phyloP scores from a whole-genome alignment of 2,888 invertebrate genomes.

The Pharmacophagus antenor region DNA sequence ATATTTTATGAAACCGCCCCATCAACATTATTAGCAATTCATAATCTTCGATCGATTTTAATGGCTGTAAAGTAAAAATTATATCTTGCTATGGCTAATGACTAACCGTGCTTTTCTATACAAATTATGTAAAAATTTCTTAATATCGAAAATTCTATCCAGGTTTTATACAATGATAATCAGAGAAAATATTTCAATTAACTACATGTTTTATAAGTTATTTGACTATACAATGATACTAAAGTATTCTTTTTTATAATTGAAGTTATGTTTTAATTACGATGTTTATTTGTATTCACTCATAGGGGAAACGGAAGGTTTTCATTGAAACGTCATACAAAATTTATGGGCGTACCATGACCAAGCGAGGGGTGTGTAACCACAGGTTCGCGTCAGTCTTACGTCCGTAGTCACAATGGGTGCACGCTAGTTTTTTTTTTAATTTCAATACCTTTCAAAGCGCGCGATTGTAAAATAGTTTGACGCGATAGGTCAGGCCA shows the following conservation, averaged over 20 bases:
- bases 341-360: slow-evolving; percentile 76
- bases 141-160: too few species aligned
- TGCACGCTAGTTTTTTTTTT: slow-evolving; percentile 62
- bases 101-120: too few species aligned
- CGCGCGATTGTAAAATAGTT: slow-evolving; percentile 47
- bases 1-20: too few species aligned
- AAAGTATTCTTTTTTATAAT: background rate
- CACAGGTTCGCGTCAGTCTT: slow-evolving; percentile 67
- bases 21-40: too few species aligned
- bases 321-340: slow-evolving; percentile 76
- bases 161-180: too few species aligned
- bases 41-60: too few species aligned
- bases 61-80: too few species aligned
- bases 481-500: slow-evolving; percentile 53
- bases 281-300: slow-evolving; percentile 60
- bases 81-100: too few species aligned
- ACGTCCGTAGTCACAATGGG: slow-evolving; percentile 71
- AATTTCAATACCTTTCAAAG: slow-evolving; percentile 56
- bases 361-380: slow-evolving; percentile 70
- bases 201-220: too few species aligned
- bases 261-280: slow-evolving; percentile 60
- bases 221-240: background rate
- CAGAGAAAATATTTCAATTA: too few species aligned
- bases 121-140: too few species aligned
- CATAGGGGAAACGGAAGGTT: slow-evolving; percentile 67